Percentiles rank a stretch among this genome's conserved stretches.
These are phyloP conservation scores for Bembecia ichneumoniformis DNA, from an alignment of 2,888 invertebrate genomes.

Conservation along the genomic window DNA sequence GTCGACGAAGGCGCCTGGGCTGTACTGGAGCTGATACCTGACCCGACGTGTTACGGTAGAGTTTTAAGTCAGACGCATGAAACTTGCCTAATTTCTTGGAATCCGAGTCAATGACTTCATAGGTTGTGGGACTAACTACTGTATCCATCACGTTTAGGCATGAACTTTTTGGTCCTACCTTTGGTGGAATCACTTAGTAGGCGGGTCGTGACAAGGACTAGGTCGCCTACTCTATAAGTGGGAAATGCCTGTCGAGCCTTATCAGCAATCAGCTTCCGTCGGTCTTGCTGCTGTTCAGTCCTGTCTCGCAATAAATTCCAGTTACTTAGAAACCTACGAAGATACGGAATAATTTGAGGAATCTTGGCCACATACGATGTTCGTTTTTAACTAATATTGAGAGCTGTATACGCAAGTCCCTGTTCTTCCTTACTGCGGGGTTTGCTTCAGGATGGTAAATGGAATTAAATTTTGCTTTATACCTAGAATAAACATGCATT, in stretches of 20 bases:
- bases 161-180: not conserved
- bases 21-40: not conserved
- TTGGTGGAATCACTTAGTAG: not conserved
- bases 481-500: slow-evolving; percentile 6
- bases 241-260: not conserved
- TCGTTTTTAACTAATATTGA: not conserved
- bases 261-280: not conserved
- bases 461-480: slow-evolving; percentile 10
- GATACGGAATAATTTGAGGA: not conserved
- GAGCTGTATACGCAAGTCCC: slow-evolving; percentile 19
- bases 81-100: not conserved
- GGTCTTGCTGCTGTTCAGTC: not conserved
- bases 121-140: not conserved
- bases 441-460: slow-evolving; percentile 15
- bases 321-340: not conserved
- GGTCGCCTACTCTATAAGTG: not conserved
- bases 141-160: slow-evolving; percentile 1
- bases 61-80: not conserved
- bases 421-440: slow-evolving; percentile 24
- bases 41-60: not conserved
- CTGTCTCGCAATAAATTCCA: not conserved
- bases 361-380: not conserved
- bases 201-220: not conserved
- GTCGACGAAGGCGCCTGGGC: not conserved
- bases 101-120: not conserved